Percentiles rank a stretch among this genome's conserved stretches.
phyloP scores from a whole-genome alignment of 2,888 invertebrate species.

The Malachius bipustulatus region DNA sequence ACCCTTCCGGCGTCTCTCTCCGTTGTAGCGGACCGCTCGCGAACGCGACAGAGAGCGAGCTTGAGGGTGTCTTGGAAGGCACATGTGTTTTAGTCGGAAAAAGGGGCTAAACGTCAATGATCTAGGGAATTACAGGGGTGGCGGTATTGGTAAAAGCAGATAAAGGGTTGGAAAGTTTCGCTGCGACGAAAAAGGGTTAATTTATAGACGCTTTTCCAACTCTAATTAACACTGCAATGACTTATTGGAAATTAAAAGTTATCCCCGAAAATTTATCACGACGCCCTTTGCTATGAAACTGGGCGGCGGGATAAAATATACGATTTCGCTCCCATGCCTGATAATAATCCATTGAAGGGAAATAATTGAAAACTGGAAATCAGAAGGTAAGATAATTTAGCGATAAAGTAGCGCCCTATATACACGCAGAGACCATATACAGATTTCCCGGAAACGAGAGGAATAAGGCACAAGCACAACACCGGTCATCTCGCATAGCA shows the following conservation, averaged over 20 bases:
- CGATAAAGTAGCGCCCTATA: too few relatives aligned
- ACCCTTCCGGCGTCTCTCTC: slow-evolving; percentile 6
- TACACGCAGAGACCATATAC: too few relatives aligned
- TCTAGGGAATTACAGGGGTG: slow-evolving; percentile 33
- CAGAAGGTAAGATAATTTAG: too few relatives aligned
- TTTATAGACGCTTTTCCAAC: slow-evolving; percentile 31
- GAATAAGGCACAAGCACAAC: too few relatives aligned
- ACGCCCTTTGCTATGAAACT: too few relatives aligned
- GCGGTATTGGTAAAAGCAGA: slow-evolving; percentile 32
- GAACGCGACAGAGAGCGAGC: slow-evolving; percentile 15
- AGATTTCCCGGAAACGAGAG: too few relatives aligned
- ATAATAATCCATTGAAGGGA: too few relatives aligned
- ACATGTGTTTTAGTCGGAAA: slow-evolving; percentile 31
- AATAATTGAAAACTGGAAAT: too few relatives aligned
- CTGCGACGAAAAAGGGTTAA: slow-evolving; percentile 20
- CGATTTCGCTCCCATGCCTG: too few relatives aligned
- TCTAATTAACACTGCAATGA: slow-evolving; percentile 30
- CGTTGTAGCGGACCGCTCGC: neutral
- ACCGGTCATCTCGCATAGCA: too few relatives aligned
- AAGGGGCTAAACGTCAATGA: slow-evolving; percentile 35
- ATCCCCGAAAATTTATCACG: neutral
- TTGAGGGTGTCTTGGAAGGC: slow-evolving; percentile 19
- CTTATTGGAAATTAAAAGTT: slow-evolving; percentile 12
- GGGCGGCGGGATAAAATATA: too few relatives aligned
- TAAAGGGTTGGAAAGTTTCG: slow-evolving; percentile 28